Evolutionary conservation across 2,888 invertebrate species (phyloP), one percentile per base, ranked within the genome.

Genomic region (Neria commutata): DNA sequence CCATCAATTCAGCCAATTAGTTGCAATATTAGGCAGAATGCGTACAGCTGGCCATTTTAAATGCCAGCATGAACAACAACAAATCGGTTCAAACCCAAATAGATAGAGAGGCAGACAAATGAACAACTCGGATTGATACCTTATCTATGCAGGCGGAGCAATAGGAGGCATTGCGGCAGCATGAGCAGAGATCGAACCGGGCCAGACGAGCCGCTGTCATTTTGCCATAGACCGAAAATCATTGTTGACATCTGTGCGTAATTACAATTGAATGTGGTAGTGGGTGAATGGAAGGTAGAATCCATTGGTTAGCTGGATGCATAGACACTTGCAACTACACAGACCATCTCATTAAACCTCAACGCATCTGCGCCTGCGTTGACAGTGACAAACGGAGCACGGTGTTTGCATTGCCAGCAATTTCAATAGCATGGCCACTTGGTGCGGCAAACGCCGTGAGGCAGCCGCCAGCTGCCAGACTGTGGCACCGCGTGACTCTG

Each of bases 191-290:
- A 23, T 25, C 24, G 19, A 17, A 19, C 3, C 3, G 8, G 3
- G 8, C n/a, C 16, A 6, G 24, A n/a, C 37, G 37, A 5, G 37
- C 19, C 8, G 37, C 40, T 40, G 52, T 21, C 34, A 53, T 37
- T 56, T 42, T 42, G 34, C 52, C 56, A 60, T 21, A 29, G 60
- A 48, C 67, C 73, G 56, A 77, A n/a, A 78, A 75, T 78, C 76
- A 72, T 79, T 79, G 79, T 78, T 78, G 78, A 78, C 78, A 79
- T 75, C 75, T 78, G 78, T n/a, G n/a, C n/a, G n/a, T 77, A 79
- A 78, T 78, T 78, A 79, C 78, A 78, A 78, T 78, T 79, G 77
- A 78, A 78, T 70, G 68, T 65, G 63, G 21, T 14, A 21, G 3
- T 21, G 42, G 42, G 21, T 42, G 42, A 4, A 37, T 37, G 37